Evolutionary conservation across 2,113 vertebrate genomes (phyloP), one percentile per base, ranked within the genome.

Genomic region (Calidris pugnax): DNA sequence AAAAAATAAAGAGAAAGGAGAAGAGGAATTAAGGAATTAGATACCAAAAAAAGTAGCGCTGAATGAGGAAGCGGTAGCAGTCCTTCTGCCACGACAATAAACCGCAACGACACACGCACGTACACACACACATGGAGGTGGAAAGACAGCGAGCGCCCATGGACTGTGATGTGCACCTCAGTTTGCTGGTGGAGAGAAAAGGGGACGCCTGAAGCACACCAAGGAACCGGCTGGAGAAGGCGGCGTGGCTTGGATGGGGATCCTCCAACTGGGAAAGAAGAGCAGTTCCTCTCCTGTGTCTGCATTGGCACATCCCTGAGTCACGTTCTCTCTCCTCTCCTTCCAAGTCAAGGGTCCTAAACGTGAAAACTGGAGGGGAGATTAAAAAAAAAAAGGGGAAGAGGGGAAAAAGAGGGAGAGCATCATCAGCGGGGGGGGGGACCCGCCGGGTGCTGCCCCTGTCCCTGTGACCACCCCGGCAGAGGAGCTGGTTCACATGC

Each of bases 251-350:
- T 96, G 81, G 67, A 95, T 82, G 89, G 93, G 96, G 94, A 81
- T 86, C 96, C 92, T 80, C 27, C 43, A 43, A 9, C 17, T 37
- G 85, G 27, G 24, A 18, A 35, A 33, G 7, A 47, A 93, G 64
- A 97, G 92, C 80, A 0, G 35, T 53, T 69, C 59, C 69, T 95
- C 95, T 84, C 93, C 68, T 39, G 39, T 56, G 91, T 93, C 94
- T 84, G 87, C 69, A 9, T 92, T 94, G 97, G 97, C 97, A 96
- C 98, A 90, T 98, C 98, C 98, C 97, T 96, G 98, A 98, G 98
- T 98, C 97, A 89, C 94, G 7, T 59, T 53, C 83, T 50, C 78
- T 67, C 95, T 95, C 96, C 95, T 89, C 88, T 88, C 93, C n/a
- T 56, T 94, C 75, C 10, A 59, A 85, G 64, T 79, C 85, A 74